A percentile compares a stretch with the other conserved stretches of the same genome.
phyloP scores from a whole-genome alignment of 2,888 invertebrate genomes.

The Eumacrocentrus americanus region DNA sequence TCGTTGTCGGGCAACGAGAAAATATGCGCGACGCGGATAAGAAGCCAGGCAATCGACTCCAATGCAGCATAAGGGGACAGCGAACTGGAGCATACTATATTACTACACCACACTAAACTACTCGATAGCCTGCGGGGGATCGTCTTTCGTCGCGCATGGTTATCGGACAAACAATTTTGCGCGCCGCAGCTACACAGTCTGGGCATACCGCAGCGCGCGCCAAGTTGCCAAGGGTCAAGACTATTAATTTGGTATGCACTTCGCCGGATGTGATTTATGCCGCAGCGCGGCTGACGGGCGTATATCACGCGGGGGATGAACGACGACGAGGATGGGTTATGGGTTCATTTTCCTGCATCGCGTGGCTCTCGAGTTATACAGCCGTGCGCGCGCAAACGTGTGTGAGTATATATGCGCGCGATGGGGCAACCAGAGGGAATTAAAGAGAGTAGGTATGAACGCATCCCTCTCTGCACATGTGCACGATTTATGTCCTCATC shows the following conservation, averaged over 20 bases:
- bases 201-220: no score
- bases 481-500: conserved; percentile 13
- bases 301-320: conserved; percentile 40
- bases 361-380: conserved; percentile 32
- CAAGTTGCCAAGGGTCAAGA: conserved; percentile 38
- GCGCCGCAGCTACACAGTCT: no score
- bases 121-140: conserved; percentile 19
- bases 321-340: conserved; percentile 44
- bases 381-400: no score
- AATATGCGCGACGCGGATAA: conserved; percentile 30
- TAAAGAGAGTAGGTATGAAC: no score
- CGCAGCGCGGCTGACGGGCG: conserved; percentile 47
- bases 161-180: conserved; percentile 24
- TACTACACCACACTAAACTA: conserved; percentile 23
- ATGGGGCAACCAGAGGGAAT: no score
- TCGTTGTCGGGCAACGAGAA: conserved; percentile 25
- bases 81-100: conserved; percentile 22
- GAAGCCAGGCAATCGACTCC: conserved; percentile 23
- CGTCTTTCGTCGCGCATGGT: background rate
- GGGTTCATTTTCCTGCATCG: conserved; percentile 49
- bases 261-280: conserved; percentile 49
- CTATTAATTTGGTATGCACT: conserved; percentile 51
- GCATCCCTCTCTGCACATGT: no score
- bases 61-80: conserved; percentile 21
- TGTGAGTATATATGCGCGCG: no score